Conservation (phyloP, 92 coral and sea anemone species). For the Bergia puertoricense region DNA sequence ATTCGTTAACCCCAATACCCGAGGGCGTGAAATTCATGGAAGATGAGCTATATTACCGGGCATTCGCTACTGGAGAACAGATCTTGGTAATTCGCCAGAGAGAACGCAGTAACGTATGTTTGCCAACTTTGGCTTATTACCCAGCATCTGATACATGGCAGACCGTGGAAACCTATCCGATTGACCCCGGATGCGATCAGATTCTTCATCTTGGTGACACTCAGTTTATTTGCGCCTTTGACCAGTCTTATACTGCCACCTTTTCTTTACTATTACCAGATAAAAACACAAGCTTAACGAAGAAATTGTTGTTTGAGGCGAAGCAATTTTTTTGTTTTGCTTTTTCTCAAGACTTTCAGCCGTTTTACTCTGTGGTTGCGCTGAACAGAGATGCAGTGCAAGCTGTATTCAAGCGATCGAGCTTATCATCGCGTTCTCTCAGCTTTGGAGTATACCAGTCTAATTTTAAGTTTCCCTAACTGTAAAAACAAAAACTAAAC, state of each 20-base stretch:
- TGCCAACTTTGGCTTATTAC: background rate
- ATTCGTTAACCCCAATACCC: background rate
- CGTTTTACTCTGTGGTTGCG: background rate
- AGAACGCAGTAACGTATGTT: background rate
- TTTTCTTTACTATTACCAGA: background rate
- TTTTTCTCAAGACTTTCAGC: background rate
- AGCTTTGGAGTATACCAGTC: background rate
- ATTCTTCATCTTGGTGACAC: background rate
- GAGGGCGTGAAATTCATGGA: background rate
- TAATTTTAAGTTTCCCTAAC: background rate
- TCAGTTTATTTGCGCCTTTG: background rate
- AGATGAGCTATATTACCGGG: background rate
- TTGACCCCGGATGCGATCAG: background rate
- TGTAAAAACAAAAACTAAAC: background rate
- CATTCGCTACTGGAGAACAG: background rate
- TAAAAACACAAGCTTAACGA: background rate
- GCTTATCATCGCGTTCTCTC: background rate
- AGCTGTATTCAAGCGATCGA: background rate
- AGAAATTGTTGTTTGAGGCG: background rate
- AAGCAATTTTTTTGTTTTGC: background rate
- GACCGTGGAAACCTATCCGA: background rate
- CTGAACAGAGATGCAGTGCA: background rate
- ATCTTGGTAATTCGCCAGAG: background rate
- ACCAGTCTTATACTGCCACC: background rate
- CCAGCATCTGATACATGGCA: conserved; percentile 11